phyloP scores from a whole-genome alignment of 2,113 vertebrate species.

The Nycticryphes semicollaris region DNA sequence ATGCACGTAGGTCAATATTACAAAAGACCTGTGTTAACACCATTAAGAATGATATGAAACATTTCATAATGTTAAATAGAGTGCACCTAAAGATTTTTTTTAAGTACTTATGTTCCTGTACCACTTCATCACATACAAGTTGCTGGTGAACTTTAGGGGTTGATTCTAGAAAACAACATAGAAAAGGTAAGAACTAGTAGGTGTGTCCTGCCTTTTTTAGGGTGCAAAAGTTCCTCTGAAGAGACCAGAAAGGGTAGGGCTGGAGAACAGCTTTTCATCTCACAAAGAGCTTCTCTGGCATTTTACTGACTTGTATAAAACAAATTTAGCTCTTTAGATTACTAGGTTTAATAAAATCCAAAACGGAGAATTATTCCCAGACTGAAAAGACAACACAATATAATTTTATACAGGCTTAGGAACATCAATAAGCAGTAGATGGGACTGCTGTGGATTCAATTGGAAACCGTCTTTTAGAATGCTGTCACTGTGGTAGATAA shows the following conservation, averaged over 20 bases:
- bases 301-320: background rate
- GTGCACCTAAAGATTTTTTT: background rate
- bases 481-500: slow-evolving; percentile 23
- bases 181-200: background rate
- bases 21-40: background rate
- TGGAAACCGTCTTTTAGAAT: slow-evolving; percentile 12
- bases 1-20: background rate
- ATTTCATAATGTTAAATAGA: background rate
- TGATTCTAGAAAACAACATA: background rate
- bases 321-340: background rate
- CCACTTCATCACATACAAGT: background rate
- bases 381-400: background rate
- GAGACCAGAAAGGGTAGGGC: background rate
- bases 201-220: background rate
- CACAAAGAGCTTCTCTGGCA: background rate
- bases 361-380: background rate
- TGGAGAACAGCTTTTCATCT: background rate
- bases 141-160: background rate
- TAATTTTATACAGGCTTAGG: background rate
- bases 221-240: background rate
- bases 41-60: background rate
- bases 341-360: slow-evolving; percentile 37
- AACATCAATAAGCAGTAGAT: slow-evolving; percentile 35
- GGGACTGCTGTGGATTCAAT: slow-evolving; percentile 36
- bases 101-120: background rate